phyloP scores from a whole-genome alignment of 2,888 invertebrate species.

The Rhagophthalmus giganteus region DNA sequence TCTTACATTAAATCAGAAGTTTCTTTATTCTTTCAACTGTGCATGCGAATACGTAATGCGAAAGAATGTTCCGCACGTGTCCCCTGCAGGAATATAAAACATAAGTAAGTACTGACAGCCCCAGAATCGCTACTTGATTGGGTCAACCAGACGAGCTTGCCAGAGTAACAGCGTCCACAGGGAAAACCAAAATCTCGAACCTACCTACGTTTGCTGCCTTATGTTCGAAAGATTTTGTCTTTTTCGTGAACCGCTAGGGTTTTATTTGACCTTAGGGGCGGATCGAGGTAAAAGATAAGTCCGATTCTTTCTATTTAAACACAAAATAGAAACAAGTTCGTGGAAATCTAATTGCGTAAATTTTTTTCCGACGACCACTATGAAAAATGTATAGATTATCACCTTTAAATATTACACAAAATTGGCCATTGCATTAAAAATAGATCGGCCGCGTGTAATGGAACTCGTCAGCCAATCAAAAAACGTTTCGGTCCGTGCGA shows the following conservation, averaged over 20 bases:
- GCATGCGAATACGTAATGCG: conserved; percentile 36
- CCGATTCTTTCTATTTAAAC: no score
- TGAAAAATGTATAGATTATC: no score
- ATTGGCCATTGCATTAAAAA: no score
- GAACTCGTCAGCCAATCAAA: no score
- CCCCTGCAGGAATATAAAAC: conserved; percentile 48
- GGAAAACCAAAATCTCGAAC: conserved; percentile 36
- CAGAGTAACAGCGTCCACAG: conserved; percentile 31
- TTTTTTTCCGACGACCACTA: no score
- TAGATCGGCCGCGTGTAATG: no score
- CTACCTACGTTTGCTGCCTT: conserved; percentile 29
- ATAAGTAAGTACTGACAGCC: conserved; percentile 49
- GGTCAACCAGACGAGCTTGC: conserved; percentile 43
- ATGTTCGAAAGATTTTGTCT: conserved; percentile 17
- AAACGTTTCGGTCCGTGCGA: no score
- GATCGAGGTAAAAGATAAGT: no score
- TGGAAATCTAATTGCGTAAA: no score
- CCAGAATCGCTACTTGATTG: conserved; percentile 51
- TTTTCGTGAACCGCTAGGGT: conserved; percentile 19
- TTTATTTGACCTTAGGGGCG: no score
- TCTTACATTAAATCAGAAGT: conserved; percentile 40
- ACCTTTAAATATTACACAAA: no score
- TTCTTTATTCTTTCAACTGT: conserved; percentile 41
- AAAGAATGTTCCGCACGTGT: conserved; percentile 35
- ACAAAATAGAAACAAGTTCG: no score